Evolutionary conservation across 37 sponge, comb jelly and placozoan species (phyloP), one percentile per base, ranked within the genome.

Genomic region (Chondrosia reniformis): DNA sequence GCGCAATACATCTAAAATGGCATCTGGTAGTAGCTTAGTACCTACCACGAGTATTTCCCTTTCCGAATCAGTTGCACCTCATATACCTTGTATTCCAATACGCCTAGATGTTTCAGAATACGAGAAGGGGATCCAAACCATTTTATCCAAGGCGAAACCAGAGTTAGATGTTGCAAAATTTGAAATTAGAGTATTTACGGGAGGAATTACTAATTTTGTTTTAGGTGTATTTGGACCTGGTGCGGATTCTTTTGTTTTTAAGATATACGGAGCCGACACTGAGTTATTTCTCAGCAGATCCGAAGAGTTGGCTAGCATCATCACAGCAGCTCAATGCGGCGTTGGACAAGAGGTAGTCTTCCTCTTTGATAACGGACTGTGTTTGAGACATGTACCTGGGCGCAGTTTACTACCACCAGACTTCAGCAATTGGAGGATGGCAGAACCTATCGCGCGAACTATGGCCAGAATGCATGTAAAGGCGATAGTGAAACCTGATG

Each of bases 381-480:
- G 85, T 46, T 90, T 86, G 22, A 85, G 88, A 0, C 87, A 80
- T 55, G 36, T 77, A 9, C 76, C 88, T 5, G 94, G 94, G 1
- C 55, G 83, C 12, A 67, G 66, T 3, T 4, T 94, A 15, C 34
- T 31, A 12, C 31, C 79, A 45, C 80, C 83, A 0, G 85, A 85
- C 21, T 75, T 93, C 30, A 43, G 73, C 9, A 78, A 90, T 56
- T 49, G 57, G 39, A 42, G 0, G 30, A 73, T 90, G 79, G 55
- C 52, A 28, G 73, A 40, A 75, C 49, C 72, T 37, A 75, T 85
- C 7, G 86, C 85, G 4, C 76, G 25, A 22, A 24, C 82, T 10
- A 44, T 96, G 81, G 94, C 89, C 17, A 24, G 59, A 43, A 46
- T 96, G 69, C 94, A 96, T 49, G 71, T 88, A 4, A 21, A 32